These are phyloP conservation scores for Noctua janthe DNA, from an alignment of 2,888 invertebrate species.

Conservation along the genomic window DNA sequence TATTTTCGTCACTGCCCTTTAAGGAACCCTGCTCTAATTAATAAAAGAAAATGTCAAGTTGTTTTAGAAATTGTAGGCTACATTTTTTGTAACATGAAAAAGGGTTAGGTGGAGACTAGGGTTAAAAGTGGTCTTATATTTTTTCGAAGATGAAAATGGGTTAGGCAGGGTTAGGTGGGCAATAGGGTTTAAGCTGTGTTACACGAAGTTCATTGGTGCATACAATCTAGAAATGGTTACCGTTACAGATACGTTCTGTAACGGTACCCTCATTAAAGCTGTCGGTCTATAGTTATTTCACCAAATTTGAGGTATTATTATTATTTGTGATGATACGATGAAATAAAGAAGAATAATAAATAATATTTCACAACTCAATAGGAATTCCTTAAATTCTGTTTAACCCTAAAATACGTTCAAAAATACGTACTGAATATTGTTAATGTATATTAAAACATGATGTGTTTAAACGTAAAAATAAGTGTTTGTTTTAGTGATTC, in stretches of 20 bases:
- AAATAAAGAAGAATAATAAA: not conserved
- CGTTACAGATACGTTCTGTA: no score
- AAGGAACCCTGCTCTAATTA: constrained; percentile 15
- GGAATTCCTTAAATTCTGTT: not conserved
- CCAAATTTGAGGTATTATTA: no score
- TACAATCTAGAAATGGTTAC: constrained; percentile 16
- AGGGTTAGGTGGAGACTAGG: not conserved
- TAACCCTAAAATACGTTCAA: not conserved
- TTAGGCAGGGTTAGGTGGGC: constrained; percentile 1
- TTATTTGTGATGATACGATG: not conserved
- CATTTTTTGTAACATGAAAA: not conserved
- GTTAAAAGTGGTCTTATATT: not conserved
- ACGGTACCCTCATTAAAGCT: no score
- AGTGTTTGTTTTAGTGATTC: constrained; percentile 5
- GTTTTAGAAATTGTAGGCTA: not conserved
- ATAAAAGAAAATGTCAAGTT: constrained; percentile 25
- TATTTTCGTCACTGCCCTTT: constrained; percentile 32
- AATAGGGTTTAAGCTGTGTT: not conserved
- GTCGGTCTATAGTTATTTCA: not conserved
- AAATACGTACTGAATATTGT: not conserved
- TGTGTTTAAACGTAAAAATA: not conserved
- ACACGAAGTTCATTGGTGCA: constrained; percentile 8
- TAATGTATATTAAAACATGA: not conserved
- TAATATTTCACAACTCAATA: not conserved
- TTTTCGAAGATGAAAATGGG: not conserved